phyloP scores from a whole-genome alignment of 2,113 vertebrate species.

The Fulica atra region DNA sequence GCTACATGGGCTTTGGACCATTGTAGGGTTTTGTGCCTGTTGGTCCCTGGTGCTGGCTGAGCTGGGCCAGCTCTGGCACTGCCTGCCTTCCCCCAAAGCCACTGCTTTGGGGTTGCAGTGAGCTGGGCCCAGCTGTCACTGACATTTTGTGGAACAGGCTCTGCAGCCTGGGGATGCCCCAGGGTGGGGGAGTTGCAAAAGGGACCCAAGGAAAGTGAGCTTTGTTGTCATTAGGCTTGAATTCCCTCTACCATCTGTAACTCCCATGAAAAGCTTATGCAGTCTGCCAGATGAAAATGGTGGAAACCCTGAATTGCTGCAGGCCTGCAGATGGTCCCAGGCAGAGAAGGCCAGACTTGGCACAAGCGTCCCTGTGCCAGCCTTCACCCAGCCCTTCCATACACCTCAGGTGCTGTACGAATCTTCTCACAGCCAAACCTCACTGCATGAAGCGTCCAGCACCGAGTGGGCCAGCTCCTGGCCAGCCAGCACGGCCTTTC shows the following conservation, averaged over 20 bases:
- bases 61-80: rapidly evolving
- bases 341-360: background rate
- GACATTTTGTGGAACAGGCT: background rate
- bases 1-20: rapidly evolving
- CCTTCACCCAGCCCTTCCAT: background rate
- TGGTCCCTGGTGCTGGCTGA: rapidly evolving
- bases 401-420: background rate
- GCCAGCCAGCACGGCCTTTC: too few relatives aligned
- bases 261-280: background rate
- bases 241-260: background rate
- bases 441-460: rapidly evolving
- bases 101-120: too few relatives aligned
- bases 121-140: background rate
- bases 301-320: background rate
- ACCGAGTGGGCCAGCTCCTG: rapidly evolving
- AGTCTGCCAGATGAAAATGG: background rate
- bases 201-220: background rate
- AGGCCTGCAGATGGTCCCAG: background rate
- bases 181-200: background rate
- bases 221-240: background rate
- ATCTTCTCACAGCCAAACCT: background rate
- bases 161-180: background rate
- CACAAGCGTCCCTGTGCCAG: background rate
- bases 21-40: rapidly evolving
- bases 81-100: background rate